These are phyloP conservation scores for Pseudomyrmex pallidus DNA, from an alignment of 1,140 invertebrate species.

Conservation along the genomic window DNA sequence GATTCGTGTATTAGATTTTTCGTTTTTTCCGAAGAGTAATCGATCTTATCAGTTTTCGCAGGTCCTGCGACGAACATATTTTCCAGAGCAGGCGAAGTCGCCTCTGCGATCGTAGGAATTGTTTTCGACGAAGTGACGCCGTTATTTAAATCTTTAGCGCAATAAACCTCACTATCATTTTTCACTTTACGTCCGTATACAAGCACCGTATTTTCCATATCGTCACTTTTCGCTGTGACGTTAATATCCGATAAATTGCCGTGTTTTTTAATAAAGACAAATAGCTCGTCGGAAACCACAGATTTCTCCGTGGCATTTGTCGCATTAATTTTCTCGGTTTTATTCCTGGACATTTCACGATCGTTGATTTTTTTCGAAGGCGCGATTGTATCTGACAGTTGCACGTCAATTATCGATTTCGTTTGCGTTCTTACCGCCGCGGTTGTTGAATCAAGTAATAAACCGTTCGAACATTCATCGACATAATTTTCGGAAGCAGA, in stretches of 20 bases:
- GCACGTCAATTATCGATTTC: neutral
- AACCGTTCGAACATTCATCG: conserved; percentile 1
- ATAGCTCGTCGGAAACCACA: neutral
- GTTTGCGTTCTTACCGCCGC: neutral
- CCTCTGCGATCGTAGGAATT: neutral
- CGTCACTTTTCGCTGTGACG: neutral
- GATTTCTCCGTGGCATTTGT: neutral
- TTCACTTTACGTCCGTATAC: neutral
- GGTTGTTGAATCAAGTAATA: neutral
- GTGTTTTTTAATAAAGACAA: too few relatives aligned
- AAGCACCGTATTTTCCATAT: neutral
- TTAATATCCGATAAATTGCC: neutral
- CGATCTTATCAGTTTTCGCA: neutral
- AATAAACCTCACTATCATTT: neutral
- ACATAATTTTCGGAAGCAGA: neutral
- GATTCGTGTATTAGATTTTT: conserved; percentile 25
- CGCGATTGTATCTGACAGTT: neutral
- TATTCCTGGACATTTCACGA: neutral
- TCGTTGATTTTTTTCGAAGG: neutral
- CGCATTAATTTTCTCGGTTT: neutral
- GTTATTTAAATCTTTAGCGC: too few relatives aligned
- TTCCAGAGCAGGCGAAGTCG: neutral
- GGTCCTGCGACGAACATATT: neutral
- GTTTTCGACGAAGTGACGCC: too few relatives aligned
- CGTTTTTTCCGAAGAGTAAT: neutral